These are phyloP conservation scores for Kuschelorhynchus macadamiae DNA, from an alignment of 2,888 invertebrate genomes.

Conservation along the genomic window DNA sequence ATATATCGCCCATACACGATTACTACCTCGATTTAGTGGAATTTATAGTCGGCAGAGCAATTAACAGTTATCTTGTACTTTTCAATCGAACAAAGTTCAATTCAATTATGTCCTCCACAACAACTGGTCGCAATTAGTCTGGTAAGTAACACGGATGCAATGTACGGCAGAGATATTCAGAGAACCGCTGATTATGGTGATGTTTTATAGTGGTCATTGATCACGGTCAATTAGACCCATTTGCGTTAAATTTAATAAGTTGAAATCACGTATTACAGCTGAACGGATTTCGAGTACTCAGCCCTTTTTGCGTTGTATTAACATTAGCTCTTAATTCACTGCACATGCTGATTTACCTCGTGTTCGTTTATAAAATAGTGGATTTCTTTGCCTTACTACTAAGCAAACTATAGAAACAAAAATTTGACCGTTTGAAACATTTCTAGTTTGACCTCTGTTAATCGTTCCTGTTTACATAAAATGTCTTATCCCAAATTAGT, in stretches of 20 bases:
- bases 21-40: conserved; percentile 38
- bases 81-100: conserved; percentile 45
- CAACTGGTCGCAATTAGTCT: conserved; percentile 48
- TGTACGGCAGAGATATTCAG: conserved; percentile 21
- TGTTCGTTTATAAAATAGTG: too few relatives aligned
- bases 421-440: too few relatives aligned
- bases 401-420: too few relatives aligned
- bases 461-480: too few relatives aligned
- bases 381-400: too few relatives aligned
- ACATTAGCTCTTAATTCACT: too few relatives aligned
- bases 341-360: too few relatives aligned
- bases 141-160: conserved; percentile 40
- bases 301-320: too few relatives aligned
- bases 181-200: conserved; percentile 37
- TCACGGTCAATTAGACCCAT: conserved; percentile 44
- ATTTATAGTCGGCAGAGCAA: conserved; percentile 47
- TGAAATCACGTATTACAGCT: neutral
- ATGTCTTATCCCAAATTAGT: too few relatives aligned
- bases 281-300: too few relatives aligned
- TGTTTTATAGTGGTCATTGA: conserved; percentile 40
- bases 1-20: conserved; percentile 36
- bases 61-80: conserved; percentile 51
- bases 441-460: too few relatives aligned
- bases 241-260: conserved; percentile 19
- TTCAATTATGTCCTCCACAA: conserved; percentile 46